Evolutionary conservation across 2,797 vertebrate genomes (phyloP).

Genomic region (Mastacembelus armatus): DNA sequence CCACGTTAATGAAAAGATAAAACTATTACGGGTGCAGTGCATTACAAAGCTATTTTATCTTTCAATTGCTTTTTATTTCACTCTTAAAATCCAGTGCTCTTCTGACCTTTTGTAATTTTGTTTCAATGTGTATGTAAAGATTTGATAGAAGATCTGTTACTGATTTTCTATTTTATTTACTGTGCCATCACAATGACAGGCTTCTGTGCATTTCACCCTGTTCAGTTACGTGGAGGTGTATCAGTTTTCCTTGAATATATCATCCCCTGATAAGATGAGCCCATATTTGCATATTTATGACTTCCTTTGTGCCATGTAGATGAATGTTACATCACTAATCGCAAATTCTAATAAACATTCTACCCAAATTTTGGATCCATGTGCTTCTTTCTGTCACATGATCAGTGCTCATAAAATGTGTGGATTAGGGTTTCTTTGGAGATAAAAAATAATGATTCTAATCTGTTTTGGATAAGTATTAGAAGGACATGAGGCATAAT

Average conservation of each 20-base stretch:
- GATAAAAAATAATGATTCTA: no score
- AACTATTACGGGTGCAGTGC: slow-evolving; percentile 73
- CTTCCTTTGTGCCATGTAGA: slow-evolving; percentile 80
- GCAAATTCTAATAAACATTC: slow-evolving; percentile 85
- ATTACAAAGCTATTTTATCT: slow-evolving; percentile 35
- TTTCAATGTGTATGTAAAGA: slow-evolving; percentile 66
- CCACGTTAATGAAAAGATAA: slow-evolving; percentile 39
- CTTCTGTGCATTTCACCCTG: slow-evolving; percentile 34
- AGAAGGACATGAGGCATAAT: no score
- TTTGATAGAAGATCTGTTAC: slow-evolving; percentile 66
- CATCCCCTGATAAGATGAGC: slow-evolving; percentile 65
- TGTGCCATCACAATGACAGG: slow-evolving; percentile 41
- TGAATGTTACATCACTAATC: slow-evolving; percentile 81
- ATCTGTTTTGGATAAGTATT: no score
- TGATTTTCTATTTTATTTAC: slow-evolving; percentile 66
- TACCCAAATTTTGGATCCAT: slow-evolving; percentile 50
- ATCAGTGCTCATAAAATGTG: background rate
- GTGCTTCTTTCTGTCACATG: slow-evolving; percentile 9
- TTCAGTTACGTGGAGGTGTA: slow-evolving; percentile 37
- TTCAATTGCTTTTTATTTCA: slow-evolving; percentile 6
- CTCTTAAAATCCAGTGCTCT: slow-evolving; percentile 62
- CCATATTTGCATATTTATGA: slow-evolving; percentile 81
- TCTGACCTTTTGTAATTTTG: slow-evolving; percentile 57
- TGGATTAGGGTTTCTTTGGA: no score
- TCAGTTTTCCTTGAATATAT: slow-evolving; percentile 47